phyloP scores from a whole-genome alignment of 2,888 invertebrate species.

The Hymenopus coronatus region DNA sequence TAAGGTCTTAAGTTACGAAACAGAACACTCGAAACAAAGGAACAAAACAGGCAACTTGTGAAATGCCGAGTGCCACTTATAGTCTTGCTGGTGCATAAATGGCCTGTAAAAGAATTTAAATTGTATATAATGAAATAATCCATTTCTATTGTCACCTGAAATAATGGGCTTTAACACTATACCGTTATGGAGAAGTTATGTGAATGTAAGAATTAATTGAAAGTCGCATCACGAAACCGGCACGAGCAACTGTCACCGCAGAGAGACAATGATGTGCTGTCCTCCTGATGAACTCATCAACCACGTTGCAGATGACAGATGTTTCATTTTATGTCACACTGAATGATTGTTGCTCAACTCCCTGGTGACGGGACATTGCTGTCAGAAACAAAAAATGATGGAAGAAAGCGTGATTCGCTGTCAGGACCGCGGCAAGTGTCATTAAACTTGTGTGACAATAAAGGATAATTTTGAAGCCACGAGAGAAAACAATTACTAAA shows the following conservation, averaged over 20 bases:
- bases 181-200: neutral
- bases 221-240: neutral
- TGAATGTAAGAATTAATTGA: too few relatives aligned
- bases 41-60: too few relatives aligned
- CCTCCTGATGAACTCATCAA: neutral
- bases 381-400: neutral
- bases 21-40: too few relatives aligned
- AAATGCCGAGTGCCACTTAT: too few relatives aligned
- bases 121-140: too few relatives aligned
- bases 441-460: neutral
- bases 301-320: neutral
- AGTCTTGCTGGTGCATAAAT: too few relatives aligned
- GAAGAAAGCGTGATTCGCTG: neutral
- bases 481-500: too few relatives aligned
- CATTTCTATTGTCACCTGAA: neutral
- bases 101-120: too few relatives aligned
- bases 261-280: neutral
- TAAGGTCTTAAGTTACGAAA: too few relatives aligned
- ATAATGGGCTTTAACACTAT: neutral
- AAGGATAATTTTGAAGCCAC: too few relatives aligned
- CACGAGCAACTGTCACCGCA: neutral
- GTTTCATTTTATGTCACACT: neutral
- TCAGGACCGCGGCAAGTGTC: neutral
- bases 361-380: neutral
- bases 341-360: neutral